phyloP scores from a whole-genome alignment of 1,140 invertebrate genomes.

The Aethina tumida region DNA sequence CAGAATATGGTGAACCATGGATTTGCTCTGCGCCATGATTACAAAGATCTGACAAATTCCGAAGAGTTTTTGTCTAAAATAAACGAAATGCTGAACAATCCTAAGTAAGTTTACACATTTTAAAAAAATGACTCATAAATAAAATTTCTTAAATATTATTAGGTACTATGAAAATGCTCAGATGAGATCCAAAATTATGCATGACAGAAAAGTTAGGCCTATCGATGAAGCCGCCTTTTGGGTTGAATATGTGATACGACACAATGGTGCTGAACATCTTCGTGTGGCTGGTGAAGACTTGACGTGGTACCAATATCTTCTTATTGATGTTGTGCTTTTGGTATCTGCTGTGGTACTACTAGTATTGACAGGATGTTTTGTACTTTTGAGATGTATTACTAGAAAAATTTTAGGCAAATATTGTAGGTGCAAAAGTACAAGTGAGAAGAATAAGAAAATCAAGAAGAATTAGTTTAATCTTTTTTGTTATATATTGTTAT shows the following conservation, averaged over 20 bases:
- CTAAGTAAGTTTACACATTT: constrained; percentile 6
- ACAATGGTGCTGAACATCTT: constrained; percentile 45
- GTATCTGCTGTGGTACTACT: constrained; percentile 7
- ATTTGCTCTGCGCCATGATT: constrained; percentile 33
- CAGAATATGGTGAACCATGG: constrained; percentile 10
- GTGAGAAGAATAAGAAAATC: too few species aligned
- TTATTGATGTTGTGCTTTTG: constrained; percentile 15
- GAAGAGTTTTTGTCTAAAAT: constrained; percentile 17
- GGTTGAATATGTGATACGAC: constrained; percentile 57
- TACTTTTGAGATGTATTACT: too few species aligned
- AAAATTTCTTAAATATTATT: constrained; percentile 9
- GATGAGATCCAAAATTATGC: constrained; percentile 40
- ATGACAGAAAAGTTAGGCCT: constrained; percentile 42
- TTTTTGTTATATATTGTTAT: too few species aligned
- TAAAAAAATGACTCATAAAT: too few species aligned
- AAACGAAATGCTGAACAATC: constrained; percentile 12
- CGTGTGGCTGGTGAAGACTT: constrained; percentile 17
- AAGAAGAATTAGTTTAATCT: too few species aligned
- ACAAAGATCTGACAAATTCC: constrained; percentile 22
- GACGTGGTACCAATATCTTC: constrained; percentile 23
- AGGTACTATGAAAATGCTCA: constrained; percentile 34
- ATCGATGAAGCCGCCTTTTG: constrained; percentile 53
- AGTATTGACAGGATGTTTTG: too few species aligned
- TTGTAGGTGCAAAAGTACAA: too few species aligned
- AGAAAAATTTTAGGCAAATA: too few species aligned